These are phyloP conservation scores for Coregonus suidteri DNA, from an alignment of 2,797 vertebrate genomes.

Conservation along the genomic window DNA sequence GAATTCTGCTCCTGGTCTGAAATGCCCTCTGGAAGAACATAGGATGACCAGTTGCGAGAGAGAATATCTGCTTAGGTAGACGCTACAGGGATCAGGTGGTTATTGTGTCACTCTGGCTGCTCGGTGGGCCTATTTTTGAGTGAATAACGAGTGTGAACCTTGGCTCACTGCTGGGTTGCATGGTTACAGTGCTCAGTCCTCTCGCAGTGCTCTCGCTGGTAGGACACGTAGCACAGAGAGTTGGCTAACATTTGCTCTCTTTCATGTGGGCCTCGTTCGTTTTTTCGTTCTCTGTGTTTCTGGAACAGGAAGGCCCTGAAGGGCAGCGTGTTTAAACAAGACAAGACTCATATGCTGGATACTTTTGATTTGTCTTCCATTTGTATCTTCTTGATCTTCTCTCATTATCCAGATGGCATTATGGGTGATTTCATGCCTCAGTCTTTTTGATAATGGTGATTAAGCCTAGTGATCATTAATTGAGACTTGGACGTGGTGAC, in stretches of 20 bases:
- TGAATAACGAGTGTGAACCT: slow-evolving; percentile 35
- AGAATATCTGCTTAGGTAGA: slow-evolving; percentile 36
- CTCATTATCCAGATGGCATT: slow-evolving; percentile 26
- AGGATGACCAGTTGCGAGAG: slow-evolving; percentile 3
- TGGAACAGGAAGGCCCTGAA: slow-evolving; percentile 76
- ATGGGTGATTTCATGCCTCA: slow-evolving; percentile 14
- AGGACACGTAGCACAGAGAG: slow-evolving; percentile 58
- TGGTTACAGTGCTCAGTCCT: slow-evolving; percentile 24
- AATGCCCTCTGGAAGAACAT: slow-evolving; percentile 64
- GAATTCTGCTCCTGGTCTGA: slow-evolving; percentile 66
- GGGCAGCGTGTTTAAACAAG: slow-evolving; percentile 59
- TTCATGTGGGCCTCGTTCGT: slow-evolving; percentile 75
- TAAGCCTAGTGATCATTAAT: not conserved
- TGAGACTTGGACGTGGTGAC: not conserved
- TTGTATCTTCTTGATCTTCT: slow-evolving; percentile 9
- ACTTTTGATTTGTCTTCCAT: slow-evolving; percentile 19
- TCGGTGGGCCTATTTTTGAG: slow-evolving; percentile 27
- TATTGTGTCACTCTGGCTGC: not conserved
- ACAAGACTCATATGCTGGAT: slow-evolving; percentile 47
- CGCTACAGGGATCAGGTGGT: slow-evolving; percentile 34
- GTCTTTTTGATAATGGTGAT: slow-evolving; percentile 17
- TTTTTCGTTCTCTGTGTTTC: slow-evolving; percentile 53
- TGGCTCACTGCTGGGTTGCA: slow-evolving; percentile 6
- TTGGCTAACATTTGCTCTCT: slow-evolving; percentile 63
- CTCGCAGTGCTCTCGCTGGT: slow-evolving; percentile 45